Evolutionary conservation across 1,140 invertebrate genomes (phyloP).

Genomic region (Arion vulgaris): DNA sequence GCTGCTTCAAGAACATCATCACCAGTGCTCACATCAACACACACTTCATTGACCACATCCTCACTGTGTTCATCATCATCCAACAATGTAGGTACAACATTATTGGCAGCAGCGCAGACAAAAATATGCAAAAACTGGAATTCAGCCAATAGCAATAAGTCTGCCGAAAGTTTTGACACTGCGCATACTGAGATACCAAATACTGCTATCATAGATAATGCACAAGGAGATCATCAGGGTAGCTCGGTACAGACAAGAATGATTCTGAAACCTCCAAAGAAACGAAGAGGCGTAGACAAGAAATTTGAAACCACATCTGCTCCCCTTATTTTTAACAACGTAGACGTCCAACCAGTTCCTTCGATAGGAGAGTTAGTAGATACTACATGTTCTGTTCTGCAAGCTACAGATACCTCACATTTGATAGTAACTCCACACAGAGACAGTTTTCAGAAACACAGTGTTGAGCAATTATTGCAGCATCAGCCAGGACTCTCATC

Average conservation of each 20-base stretch:
- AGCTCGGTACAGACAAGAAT: neutral
- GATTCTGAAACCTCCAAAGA: constrained; percentile 34
- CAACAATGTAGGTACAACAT: neutral
- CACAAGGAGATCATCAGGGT: neutral
- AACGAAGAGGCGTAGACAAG: constrained; percentile 26
- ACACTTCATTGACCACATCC: neutral
- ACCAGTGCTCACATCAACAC: neutral
- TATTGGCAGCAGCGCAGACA: constrained; percentile 1
- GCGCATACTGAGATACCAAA: neutral
- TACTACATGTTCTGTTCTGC: neutral
- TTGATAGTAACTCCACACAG: neutral
- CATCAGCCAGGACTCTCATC: constrained; percentile 2
- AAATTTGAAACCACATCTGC: constrained; percentile 9
- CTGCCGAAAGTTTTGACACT: neutral
- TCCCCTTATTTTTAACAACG: neutral
- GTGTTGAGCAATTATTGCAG: constrained; percentile 18
- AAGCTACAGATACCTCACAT: neutral
- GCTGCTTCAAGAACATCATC: neutral
- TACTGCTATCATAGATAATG: neutral
- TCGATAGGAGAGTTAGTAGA: neutral
- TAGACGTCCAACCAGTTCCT: neutral
- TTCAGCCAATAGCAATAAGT: neutral
- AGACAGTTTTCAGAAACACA: constrained; percentile 11
- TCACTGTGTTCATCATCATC: neutral
- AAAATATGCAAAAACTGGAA: constrained; percentile 6